A percentile compares a stretch with the other conserved stretches of the same genome.
Evolutionary conservation across 2,797 vertebrate genomes (phyloP).

Genomic region (Poecile montanus): DNA sequence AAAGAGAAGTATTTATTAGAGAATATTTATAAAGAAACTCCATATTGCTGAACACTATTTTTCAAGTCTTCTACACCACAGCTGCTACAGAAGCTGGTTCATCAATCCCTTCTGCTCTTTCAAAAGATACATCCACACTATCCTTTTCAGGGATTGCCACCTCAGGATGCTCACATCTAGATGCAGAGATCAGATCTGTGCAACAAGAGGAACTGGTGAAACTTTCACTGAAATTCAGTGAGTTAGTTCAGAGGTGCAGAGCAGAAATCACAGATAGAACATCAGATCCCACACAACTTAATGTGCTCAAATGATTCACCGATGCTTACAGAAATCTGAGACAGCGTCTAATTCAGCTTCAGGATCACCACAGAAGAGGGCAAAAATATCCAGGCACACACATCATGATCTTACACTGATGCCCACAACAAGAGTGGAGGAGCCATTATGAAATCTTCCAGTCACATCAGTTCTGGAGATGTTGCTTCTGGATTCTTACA

Average conservation of each 20-base stretch:
- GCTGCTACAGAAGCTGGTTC: not conserved
- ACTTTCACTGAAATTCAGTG: not conserved
- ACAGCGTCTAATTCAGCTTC: not conserved
- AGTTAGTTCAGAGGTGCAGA: not conserved
- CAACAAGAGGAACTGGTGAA: not conserved
- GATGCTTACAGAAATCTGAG: not conserved
- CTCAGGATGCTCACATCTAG: not conserved
- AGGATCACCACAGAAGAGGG: not conserved
- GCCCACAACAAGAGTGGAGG: rapidly evolving
- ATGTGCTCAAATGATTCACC: not conserved
- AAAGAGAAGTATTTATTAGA: not conserved
- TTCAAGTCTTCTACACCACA: not conserved
- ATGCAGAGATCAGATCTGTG: not conserved
- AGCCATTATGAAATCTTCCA: not conserved
- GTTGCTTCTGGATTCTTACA: not conserved
- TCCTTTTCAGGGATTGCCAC: not conserved
- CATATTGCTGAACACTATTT: not conserved
- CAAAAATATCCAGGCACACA: not conserved
- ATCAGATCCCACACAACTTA: not conserved
- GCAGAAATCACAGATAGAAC: not conserved
- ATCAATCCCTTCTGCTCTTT: not conserved
- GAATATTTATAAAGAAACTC: not conserved
- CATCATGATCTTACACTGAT: not conserved
- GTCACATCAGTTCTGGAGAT: not conserved
- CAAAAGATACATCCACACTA: not conserved